These are phyloP conservation scores for Pristionchus japonicus DNA, from an alignment of 2,888 invertebrate species.

Conservation along the genomic window DNA sequence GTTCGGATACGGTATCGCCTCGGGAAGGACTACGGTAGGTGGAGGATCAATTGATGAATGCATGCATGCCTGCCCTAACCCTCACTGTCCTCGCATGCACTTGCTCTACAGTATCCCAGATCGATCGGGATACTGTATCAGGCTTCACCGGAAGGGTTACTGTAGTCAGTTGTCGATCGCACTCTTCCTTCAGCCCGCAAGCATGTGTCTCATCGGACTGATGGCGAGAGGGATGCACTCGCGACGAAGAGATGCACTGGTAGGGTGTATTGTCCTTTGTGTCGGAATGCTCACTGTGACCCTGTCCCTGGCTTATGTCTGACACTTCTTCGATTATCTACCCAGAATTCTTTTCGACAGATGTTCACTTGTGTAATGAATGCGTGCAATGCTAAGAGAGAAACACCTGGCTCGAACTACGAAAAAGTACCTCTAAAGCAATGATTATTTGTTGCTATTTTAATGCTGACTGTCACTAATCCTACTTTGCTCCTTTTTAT, in stretches of 20 bases:
- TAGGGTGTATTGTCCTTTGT: neutral
- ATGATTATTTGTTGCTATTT: no score
- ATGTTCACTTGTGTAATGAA: neutral
- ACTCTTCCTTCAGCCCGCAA: neutral
- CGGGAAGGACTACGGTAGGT: conserved; percentile 25
- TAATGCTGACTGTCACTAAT: neutral
- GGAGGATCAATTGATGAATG: neutral
- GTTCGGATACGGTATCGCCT: conserved; percentile 8
- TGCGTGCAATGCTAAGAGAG: neutral
- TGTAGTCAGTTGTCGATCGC: neutral
- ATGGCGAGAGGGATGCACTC: neutral
- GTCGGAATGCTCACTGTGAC: no score
- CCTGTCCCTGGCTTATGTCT: no score
- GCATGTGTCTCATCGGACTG: conserved; percentile 21
- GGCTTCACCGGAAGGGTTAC: neutral
- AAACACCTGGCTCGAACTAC: neutral
- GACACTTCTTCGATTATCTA: neutral
- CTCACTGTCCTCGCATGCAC: neutral
- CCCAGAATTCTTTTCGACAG: neutral
- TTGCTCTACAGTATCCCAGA: neutral
- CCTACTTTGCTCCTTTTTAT: neutral
- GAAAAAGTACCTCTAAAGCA: neutral
- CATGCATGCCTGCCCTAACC: neutral
- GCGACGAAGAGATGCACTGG: neutral
- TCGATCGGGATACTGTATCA: neutral